Evolutionary conservation across 2,113 vertebrate genomes (phyloP).

Genomic region (Pseudorectes ferrugineus): DNA sequence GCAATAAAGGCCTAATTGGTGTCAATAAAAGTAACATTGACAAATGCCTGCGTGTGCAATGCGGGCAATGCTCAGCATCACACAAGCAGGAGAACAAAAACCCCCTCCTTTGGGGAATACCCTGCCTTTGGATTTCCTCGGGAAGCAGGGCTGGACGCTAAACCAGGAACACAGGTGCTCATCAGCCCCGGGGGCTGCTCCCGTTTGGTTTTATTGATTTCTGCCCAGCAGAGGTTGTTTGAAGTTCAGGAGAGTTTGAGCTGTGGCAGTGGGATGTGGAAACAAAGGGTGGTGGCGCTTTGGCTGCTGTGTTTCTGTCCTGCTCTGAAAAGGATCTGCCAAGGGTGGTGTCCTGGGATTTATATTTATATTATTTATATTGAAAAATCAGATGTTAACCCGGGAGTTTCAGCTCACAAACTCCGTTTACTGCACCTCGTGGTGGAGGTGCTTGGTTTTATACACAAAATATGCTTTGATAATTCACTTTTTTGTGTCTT

Average conservation of each 20-base stretch:
- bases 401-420: no score
- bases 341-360: background rate
- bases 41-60: background rate
- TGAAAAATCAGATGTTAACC: no score
- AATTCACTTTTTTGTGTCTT: background rate
- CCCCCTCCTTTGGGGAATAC: background rate
- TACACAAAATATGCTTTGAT: background rate
- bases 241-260: background rate
- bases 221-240: background rate
- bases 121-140: background rate
- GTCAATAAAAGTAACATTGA: slow-evolving; percentile 17
- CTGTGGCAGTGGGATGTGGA: background rate
- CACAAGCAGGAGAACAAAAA: background rate
- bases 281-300: background rate
- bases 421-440: no score
- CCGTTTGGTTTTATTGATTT: background rate
- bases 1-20: slow-evolving; percentile 23
- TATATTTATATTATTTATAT: background rate
- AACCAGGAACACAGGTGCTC: background rate
- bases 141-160: background rate
- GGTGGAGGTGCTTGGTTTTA: background rate
- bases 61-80: background rate
- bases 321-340: background rate
- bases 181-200: background rate
- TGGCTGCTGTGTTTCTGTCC: background rate